These are phyloP conservation scores for Sebastes ruberrimus DNA, from an alignment of 2,797 vertebrate species.

Conservation along the genomic window DNA sequence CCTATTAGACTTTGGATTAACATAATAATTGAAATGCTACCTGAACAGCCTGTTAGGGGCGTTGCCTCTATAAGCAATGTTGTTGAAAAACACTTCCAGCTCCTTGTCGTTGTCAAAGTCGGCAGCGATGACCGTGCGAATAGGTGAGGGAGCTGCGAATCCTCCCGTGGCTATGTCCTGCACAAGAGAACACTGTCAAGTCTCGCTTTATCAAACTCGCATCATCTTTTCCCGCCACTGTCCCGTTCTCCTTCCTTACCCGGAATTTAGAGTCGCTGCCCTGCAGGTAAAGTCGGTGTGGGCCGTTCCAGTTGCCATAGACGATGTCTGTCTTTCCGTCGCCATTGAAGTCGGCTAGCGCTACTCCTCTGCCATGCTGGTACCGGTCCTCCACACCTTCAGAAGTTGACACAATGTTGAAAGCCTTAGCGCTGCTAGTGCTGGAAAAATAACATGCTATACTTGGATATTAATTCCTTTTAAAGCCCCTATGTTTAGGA, in stretches of 20 bases:
- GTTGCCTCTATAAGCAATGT: conserved; percentile 89
- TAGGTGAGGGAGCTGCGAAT: conserved; percentile 88
- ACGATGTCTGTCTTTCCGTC: conserved; percentile 94
- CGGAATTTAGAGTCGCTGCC: conserved; percentile 83
- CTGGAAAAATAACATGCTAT: neutral
- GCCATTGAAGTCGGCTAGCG: conserved; percentile 93
- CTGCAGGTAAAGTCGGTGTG: conserved; percentile 93
- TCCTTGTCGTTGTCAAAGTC: conserved; percentile 96
- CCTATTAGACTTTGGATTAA: neutral
- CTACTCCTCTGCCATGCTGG: conserved; percentile 92
- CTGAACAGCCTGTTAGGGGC: conserved; percentile 93
- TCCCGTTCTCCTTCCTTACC: conserved; percentile 75
- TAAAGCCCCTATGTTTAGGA: neutral
- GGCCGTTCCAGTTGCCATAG: conserved; percentile 97
- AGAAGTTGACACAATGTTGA: neutral
- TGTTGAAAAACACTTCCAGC: conserved; percentile 96
- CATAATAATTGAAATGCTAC: conserved; percentile 65
- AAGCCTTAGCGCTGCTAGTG: neutral
- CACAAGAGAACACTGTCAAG: conserved; percentile 4
- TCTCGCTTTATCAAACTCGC: neutral
- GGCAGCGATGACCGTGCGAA: conserved; percentile 91
- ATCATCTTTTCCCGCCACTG: neutral
- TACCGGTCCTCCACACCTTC: conserved; percentile 88
- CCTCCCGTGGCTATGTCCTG: conserved; percentile 89
- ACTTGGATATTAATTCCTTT: neutral